A percentile compares a stretch with the other conserved stretches of the same genome.
Conservation (phyloP, 1,140 invertebrate species). For the Ceratosolen solmsi region DNA sequence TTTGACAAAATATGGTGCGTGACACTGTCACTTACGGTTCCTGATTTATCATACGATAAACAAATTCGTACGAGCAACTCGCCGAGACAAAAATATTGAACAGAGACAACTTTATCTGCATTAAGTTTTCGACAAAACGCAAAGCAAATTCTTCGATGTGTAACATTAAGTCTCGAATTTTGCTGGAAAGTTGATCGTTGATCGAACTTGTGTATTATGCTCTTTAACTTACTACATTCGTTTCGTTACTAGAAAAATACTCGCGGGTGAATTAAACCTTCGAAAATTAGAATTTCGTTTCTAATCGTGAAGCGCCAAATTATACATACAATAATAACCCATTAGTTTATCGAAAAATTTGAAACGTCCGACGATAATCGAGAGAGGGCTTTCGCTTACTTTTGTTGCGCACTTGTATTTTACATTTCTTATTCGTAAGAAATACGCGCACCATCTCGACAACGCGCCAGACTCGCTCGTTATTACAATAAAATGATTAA, state of each 20-base stretch:
- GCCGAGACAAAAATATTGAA: constrained; percentile 31
- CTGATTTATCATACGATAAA: constrained; percentile 39
- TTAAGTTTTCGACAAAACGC: constrained; percentile 45
- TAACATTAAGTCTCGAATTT: constrained; percentile 46
- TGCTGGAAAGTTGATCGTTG: constrained; percentile 38
- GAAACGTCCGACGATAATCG: constrained; percentile 24
- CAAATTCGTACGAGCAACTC: constrained; percentile 43
- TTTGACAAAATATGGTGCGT: constrained; percentile 53
- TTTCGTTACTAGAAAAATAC: constrained; percentile 13
- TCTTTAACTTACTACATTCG: constrained; percentile 12
- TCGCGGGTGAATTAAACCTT: constrained; percentile 38
- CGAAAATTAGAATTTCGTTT: constrained; percentile 51
- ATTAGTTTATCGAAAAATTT: constrained; percentile 48
- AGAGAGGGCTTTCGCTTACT: not conserved
- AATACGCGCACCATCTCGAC: constrained; percentile 21
- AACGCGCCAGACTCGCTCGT: constrained; percentile 24
- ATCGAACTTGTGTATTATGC: constrained; percentile 40
- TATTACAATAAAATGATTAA: constrained; percentile 33
- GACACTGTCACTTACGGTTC: constrained; percentile 37
- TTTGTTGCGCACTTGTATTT: not conserved
- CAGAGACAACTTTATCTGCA: constrained; percentile 24
- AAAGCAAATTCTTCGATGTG: constrained; percentile 38
- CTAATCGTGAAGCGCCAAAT: constrained; percentile 47
- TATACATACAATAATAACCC: constrained; percentile 51
- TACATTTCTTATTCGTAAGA: not conserved